These are phyloP conservation scores for Triplophysa tibetana DNA, from an alignment of 2,113 vertebrate genomes.

Conservation along the genomic window DNA sequence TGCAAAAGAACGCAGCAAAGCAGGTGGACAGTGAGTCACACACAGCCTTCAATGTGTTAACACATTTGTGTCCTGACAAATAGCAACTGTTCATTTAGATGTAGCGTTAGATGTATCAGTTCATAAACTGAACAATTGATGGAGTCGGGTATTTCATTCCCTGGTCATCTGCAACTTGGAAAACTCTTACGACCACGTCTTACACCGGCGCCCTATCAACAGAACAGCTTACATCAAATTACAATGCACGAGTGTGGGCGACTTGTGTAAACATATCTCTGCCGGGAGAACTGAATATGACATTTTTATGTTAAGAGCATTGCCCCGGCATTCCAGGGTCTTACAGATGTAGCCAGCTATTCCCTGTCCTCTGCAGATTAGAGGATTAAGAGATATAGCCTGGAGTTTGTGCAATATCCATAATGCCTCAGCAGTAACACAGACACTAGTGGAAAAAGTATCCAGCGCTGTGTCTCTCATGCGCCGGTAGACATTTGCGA, in stretches of 20 bases:
- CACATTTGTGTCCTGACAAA: not conserved
- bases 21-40: slow-evolving; percentile 16
- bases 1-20: slow-evolving; percentile 1
- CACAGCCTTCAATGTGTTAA: not conserved
- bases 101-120: not conserved
- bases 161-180: slow-evolving; percentile 34
- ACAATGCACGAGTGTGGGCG: slow-evolving; percentile 40
- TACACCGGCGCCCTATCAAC: slow-evolving; percentile 42
- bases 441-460: slow-evolving; percentile 24
- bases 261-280: slow-evolving; percentile 38
- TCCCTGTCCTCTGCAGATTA: slow-evolving; percentile 57
- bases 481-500: not conserved
- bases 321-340: slow-evolving; percentile 28
- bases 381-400: slow-evolving; percentile 58
- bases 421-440: slow-evolving; percentile 44
- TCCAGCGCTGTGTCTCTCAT: not conserved
- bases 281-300: slow-evolving; percentile 22
- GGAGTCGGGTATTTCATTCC: not conserved
- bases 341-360: slow-evolving; percentile 50
- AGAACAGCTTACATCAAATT: slow-evolving; percentile 55
- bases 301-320: slow-evolving; percentile 32
- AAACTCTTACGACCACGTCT: slow-evolving; percentile 22
- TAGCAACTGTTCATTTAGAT: not conserved
- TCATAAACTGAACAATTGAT: not conserved
- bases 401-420: slow-evolving; percentile 53